Evolutionary conservation across 1,140 invertebrate species (phyloP), one percentile per base, ranked within the genome.

Genomic region (Procambarus clarkii): DNA sequence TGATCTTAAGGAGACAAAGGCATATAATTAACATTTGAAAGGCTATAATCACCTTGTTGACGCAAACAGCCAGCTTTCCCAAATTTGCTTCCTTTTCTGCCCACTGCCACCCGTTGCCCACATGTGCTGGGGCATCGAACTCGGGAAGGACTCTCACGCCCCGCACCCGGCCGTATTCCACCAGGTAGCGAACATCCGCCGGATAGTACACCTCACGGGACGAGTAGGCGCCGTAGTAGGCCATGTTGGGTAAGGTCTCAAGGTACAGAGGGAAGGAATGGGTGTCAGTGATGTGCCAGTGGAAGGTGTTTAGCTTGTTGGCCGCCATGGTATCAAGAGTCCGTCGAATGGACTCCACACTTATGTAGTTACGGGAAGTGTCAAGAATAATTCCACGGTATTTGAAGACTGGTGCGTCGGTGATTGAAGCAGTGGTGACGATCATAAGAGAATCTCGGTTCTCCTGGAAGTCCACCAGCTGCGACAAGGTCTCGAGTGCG

Each of bases 251-350:
- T 74, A 95, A 95, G 9, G 95, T 96, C 93, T 95, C 95, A 0
- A 97, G 96, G 46, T 96, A 96, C 82, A 97, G 96, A 0, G 97
- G 97, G 93, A 98, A 98, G 93, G 97, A 98, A 44, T 98, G 97
- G 0, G 96, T 96, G 94, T 98, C 97, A 0, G 97, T 98, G n/a
- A 98, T 97, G 93, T 98, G 97, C 97, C 97, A 98, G 93, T 98
- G 97, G 94, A 98, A 97, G 0, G 96, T 96, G 94, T 98, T 98
- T 60, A 98, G 93, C 93, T 98, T 98, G 15, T 96, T 96, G 93
- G 96, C 95, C 0, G 96, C 96, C 97, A 98, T 98, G 0, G 95
- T 97, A 93, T 97, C 97, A 71, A 98, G 95, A 0, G 97, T 97
- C 24, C 95, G 95, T 92, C 97, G 96, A 76, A 98, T 97, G 1